These are phyloP conservation scores for Plagodis dolabraria DNA, from an alignment of 2,888 invertebrate genomes.

Conservation along the genomic window DNA sequence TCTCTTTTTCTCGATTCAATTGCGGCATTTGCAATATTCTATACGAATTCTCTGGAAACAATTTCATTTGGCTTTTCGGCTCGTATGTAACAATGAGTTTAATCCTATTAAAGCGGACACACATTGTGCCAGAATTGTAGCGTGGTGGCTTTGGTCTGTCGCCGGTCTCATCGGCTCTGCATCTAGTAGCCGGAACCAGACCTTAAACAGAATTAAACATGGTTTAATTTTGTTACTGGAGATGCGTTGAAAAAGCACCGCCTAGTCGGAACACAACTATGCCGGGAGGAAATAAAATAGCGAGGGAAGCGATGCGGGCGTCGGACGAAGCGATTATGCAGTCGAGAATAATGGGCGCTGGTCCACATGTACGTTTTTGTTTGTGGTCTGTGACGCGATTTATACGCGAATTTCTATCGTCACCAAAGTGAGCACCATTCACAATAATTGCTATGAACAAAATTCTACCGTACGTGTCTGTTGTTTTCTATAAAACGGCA, in stretches of 20 bases:
- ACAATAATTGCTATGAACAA: slow-evolving; percentile 82
- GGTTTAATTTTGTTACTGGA: slow-evolving; percentile 79
- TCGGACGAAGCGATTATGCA: slow-evolving; percentile 85
- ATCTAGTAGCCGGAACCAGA: slow-evolving; percentile 77
- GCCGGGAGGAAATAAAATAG: slow-evolving; percentile 83
- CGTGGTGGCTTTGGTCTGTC: slow-evolving; percentile 81
- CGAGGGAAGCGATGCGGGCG: slow-evolving; percentile 83
- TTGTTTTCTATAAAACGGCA: slow-evolving; percentile 49
- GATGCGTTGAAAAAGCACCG: slow-evolving; percentile 70
- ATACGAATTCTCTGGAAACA: slow-evolving; percentile 65
- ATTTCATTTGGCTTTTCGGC: slow-evolving; percentile 74
- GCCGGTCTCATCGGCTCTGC: slow-evolving; percentile 71
- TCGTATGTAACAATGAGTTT: slow-evolving; percentile 81
- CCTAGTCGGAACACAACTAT: slow-evolving; percentile 81
- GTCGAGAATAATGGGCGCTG: slow-evolving; percentile 84
- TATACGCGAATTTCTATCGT: slow-evolving; percentile 82
- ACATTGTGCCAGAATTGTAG: slow-evolving; percentile 80
- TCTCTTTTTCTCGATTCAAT: slow-evolving; percentile 41
- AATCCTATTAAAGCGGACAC: slow-evolving; percentile 82
- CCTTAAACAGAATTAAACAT: slow-evolving; percentile 83
- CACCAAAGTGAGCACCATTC: slow-evolving; percentile 82
- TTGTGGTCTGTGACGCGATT: slow-evolving; percentile 85
- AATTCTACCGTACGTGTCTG: slow-evolving; percentile 71
- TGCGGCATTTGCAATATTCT: slow-evolving; percentile 47
- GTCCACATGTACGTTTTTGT: slow-evolving; percentile 85